Conservation (phyloP, 2,888 invertebrate genomes). For the Acronicta alni region DNA sequence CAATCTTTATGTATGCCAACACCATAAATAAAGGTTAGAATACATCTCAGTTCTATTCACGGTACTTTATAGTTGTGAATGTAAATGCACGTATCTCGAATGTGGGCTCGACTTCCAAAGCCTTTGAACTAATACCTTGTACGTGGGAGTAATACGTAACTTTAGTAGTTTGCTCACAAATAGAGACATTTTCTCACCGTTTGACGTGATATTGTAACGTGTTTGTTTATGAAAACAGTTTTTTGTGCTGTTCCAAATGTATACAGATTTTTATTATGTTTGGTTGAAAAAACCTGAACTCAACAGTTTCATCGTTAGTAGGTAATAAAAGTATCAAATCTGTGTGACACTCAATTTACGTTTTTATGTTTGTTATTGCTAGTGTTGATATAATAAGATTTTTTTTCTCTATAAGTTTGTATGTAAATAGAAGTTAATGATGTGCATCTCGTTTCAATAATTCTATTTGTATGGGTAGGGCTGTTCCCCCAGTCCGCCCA, state of each 20-base stretch:
- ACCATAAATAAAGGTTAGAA: constrained; percentile 51
- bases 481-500: constrained; percentile 73
- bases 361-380: constrained; percentile 49
- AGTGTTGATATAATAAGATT: constrained; percentile 44
- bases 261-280: constrained; percentile 62
- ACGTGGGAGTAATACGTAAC: constrained; percentile 76
- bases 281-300: constrained; percentile 56
- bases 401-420: constrained; percentile 34
- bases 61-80: constrained; percentile 52
- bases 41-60: constrained; percentile 55
- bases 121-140: constrained; percentile 46
- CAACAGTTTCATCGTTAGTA: constrained; percentile 24
- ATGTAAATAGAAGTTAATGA: constrained; percentile 53
- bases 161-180: constrained; percentile 73
- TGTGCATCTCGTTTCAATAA: constrained; percentile 63
- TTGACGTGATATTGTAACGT: constrained; percentile 74
- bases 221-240: constrained; percentile 69
- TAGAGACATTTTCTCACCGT: constrained; percentile 79
- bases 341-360: constrained; percentile 53
- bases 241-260: constrained; percentile 64
- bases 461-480: constrained; percentile 70
- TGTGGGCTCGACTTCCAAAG: constrained; percentile 54
- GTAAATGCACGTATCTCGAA: constrained; percentile 56
- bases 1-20: constrained; percentile 48
- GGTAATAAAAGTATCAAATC: constrained; percentile 54